A percentile compares a stretch with the other conserved stretches of the same genome.
Evolutionary conservation across 2,888 invertebrate species (phyloP).

Genomic region (Phengaris alcon): DNA sequence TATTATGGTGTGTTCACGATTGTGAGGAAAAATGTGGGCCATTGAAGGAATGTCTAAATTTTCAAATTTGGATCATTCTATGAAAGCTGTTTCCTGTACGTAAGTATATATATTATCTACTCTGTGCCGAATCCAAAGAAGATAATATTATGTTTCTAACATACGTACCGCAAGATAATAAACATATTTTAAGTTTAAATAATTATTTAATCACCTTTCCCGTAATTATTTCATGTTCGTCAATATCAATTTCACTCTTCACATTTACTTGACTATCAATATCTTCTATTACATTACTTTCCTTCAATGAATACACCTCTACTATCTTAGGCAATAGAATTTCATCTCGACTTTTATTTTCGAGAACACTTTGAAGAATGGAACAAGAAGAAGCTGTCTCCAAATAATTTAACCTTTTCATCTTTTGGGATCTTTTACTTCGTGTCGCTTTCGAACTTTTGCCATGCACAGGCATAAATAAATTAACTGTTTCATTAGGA

Average conservation of each 20-base stretch:
- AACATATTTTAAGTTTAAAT: not conserved
- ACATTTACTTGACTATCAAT: not conserved
- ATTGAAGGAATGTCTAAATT: too few relatives aligned
- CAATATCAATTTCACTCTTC: not conserved
- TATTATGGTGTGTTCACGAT: too few relatives aligned
- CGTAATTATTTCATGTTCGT: not conserved
- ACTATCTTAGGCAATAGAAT: slow-evolving; percentile 34
- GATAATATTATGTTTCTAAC: not conserved
- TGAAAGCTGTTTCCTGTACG: too few relatives aligned
- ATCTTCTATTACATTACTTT: not conserved
- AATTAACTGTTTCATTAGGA: slow-evolving; percentile 1
- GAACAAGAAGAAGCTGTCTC: not conserved
- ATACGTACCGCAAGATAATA: not conserved
- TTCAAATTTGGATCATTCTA: too few relatives aligned
- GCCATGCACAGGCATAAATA: not conserved
- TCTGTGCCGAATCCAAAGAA: too few relatives aligned
- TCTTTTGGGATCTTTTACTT: not conserved
- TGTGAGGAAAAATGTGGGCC: too few relatives aligned
- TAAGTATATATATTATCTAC: too few relatives aligned
- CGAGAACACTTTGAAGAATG: not conserved
- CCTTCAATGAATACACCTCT: slow-evolving; percentile 38
- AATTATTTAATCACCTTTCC: not conserved
- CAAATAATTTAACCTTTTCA: not conserved
- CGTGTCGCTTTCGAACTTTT: not conserved
- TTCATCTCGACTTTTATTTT: not conserved